Evolutionary conservation across 92 coral and sea anemone genomes (phyloP), one percentile per base, ranked within the genome.

Genomic region (Isaurus tuberculatus): DNA sequence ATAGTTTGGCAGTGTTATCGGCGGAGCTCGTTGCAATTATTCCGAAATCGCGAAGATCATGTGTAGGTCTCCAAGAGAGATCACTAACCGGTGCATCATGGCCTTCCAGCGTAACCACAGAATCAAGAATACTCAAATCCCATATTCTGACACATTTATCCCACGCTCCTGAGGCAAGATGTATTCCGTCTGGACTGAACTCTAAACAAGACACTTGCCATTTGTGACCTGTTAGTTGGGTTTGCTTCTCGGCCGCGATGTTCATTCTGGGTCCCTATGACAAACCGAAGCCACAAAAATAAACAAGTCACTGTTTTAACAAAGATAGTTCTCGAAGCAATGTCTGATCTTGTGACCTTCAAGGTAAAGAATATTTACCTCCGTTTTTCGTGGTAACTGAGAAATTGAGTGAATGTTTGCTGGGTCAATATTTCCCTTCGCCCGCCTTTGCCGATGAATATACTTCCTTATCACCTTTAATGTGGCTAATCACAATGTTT

Each of bases 121-220:
- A 89, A 60, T 97, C 98, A 42, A 94, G 78, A 15, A 92, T 91
- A 57, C 98, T 86, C 71, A 97, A 86, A 84, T 97, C 98, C 99
- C 99, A 97, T 46, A 97, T 85, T 22, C 94, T 79, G 1, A 87
- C 98, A 10, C 89, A 86, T 70, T 97, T 97, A 73, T 97, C 99
- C 99, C 99, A 97, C 27, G 96, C 85, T 27, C 95, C 92, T 0
- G 99, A 97, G 4, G 99, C 99, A 7, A 97, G 91, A 81, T 86
- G 87, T 26, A 94, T 77, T 30, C 95, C 98, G 34, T 86, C 91
- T n/a, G 98, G 91, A 32, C 98, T 90, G 46, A 97, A 97, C 85
- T 97, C 94, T 19, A 97, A 92, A 70, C 93, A 88, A 37, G 98
- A 97, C n/a, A 97, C 90, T 40, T 94, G 97, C 99, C 99, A 97